These are phyloP conservation scores for Lepisosteus oculatus DNA, from an alignment of 2,113 vertebrate genomes.

Conservation along the genomic window DNA sequence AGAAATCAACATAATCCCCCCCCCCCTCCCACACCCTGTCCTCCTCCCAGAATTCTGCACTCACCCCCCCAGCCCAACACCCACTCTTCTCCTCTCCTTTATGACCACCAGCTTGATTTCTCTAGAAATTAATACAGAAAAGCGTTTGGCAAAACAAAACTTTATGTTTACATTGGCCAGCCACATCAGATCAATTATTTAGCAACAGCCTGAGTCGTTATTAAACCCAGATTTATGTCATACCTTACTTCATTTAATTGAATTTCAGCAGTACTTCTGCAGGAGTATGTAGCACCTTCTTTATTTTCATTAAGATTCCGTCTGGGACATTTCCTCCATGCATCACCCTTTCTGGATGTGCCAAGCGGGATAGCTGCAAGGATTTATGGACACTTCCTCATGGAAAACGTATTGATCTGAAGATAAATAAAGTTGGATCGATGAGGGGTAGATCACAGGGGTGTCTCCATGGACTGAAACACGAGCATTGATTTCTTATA, in stretches of 20 bases:
- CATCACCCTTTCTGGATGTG: too few species aligned
- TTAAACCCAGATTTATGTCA: background rate
- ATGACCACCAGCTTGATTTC: too few species aligned
- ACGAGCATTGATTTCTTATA: too few species aligned
- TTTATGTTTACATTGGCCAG: background rate
- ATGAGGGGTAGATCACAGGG: too few species aligned
- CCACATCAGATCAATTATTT: background rate
- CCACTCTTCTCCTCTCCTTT: too few species aligned
- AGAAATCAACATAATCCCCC: slow-evolving; percentile 41
- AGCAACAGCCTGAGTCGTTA: background rate
- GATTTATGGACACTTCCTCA: too few species aligned
- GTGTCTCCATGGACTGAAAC: too few species aligned
- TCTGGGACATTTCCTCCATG: too few species aligned
- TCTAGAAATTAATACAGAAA: background rate
- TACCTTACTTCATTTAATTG: background rate
- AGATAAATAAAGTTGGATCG: too few species aligned
- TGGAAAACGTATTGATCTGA: too few species aligned
- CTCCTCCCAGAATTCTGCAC: slow-evolving; percentile 1
- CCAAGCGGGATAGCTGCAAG: too few species aligned
- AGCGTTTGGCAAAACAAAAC: background rate
- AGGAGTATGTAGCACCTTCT: background rate
- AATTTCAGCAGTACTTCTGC: background rate
- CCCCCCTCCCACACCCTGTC: slow-evolving; percentile 29
- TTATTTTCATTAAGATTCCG: background rate
- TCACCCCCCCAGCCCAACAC: too few species aligned